Base-by-base conservation (phyloP, 2,888 invertebrate genomes). In the Archips xylosteana region DNA sequence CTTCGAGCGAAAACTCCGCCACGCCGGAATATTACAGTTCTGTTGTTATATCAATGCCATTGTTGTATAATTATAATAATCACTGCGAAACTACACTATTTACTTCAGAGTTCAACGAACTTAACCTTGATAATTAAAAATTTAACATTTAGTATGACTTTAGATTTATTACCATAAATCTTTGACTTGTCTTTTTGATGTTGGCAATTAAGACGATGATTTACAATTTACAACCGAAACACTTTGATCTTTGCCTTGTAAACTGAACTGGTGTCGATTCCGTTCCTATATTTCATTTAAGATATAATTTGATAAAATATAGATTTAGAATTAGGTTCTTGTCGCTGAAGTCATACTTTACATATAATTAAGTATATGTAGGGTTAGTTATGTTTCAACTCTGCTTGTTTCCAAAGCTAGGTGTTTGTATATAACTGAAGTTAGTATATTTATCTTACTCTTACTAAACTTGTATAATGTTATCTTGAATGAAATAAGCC, bases 161-260 rank as follows among this genome's bases (percentile, higher is more conserved):
- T 64, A 76, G 76, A 79, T 79, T 79, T 79, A 79, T 78, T 69
- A 59, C 57, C 71, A 73, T 75, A n/a, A n/a, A n/a, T n/a, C n/a
- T n/a, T 76, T 72, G 60, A 71, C 71, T 75, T 71, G 54, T 71
- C 72, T 70, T 69, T 74, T 71, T 71, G 67, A 77, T 70, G 74
- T 69, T 75, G 73, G 76, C 76, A 77, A 78, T 79, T 79, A 76
- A 82, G 75, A 64, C 63, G 45, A 54, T 54, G 54, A 54, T 76
- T 79, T 54, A 54, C 54, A 80, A 87, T 85, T 87, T 82, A 86
- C 78, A 74, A 54, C 60, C 78, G 83, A 87, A 87, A 77, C 75
- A 76, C 83, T 83, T 85, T 86, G 83, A 87, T 87, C 82, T 84
- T 68, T 70, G 69, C 67, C 70, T 70, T 70, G 73, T 78, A 75